Evolutionary conservation across 2,797 vertebrate genomes (phyloP).

Genomic region (Enteromius viviparus): DNA sequence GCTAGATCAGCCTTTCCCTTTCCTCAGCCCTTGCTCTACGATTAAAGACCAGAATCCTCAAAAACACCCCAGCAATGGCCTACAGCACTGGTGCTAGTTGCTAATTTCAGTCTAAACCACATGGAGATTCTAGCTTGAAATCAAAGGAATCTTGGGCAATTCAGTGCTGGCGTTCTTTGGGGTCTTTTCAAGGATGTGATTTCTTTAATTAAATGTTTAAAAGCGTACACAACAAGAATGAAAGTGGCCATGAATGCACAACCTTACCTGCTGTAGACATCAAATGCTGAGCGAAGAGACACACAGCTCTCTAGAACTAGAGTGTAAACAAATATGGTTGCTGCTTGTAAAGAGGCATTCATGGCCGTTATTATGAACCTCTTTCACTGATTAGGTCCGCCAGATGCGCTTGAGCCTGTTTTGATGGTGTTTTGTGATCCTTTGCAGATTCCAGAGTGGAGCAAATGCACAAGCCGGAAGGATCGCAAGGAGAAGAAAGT

Average conservation of each 20-base stretch:
- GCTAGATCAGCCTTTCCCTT: slow-evolving; percentile 73
- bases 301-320: slow-evolving; percentile 25
- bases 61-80: slow-evolving; percentile 49
- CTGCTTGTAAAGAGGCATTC: slow-evolving; percentile 71
- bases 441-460: slow-evolving; percentile 96
- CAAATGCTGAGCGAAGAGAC: slow-evolving; percentile 16
- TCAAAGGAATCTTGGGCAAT: background rate
- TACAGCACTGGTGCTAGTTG: slow-evolving; percentile 10
- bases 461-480: slow-evolving; percentile 94
- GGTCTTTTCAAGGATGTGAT: slow-evolving; percentile 64
- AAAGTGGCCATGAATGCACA: slow-evolving; percentile 77
- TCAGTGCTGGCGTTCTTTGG: slow-evolving; percentile 49
- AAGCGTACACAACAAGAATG: slow-evolving; percentile 62
- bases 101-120: background rate
- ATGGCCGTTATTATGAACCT: slow-evolving; percentile 70
- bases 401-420: background rate
- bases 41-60: slow-evolving; percentile 76
- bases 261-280: slow-evolving; percentile 64
- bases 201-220: slow-evolving; percentile 73
- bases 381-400: slow-evolving; percentile 30
- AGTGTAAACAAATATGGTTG: background rate
- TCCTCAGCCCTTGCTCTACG: slow-evolving; percentile 66
- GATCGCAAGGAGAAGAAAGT: slow-evolving; percentile 98
- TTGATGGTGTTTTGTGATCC: slow-evolving; percentile 36
- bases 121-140: background rate